Evolutionary conservation across 1,140 invertebrate species (phyloP).

Genomic region (Chymomyza costata): DNA sequence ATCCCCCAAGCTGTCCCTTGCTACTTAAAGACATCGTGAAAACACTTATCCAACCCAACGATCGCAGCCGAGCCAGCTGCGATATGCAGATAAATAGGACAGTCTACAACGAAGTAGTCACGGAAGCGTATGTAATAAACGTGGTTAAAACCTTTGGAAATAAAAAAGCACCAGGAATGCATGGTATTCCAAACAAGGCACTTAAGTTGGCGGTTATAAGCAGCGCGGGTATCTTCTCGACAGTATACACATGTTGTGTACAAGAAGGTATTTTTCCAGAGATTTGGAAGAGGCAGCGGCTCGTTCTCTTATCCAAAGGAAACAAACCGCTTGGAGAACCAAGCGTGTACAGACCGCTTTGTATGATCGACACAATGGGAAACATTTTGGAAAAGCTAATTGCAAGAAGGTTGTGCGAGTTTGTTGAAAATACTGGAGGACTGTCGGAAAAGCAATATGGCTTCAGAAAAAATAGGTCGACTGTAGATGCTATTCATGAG

Average conservation of each 20-base stretch:
- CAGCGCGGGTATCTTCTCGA: neutral
- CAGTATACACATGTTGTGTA: neutral
- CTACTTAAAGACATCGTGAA: neutral
- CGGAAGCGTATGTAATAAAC: too few relatives aligned
- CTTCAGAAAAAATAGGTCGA: neutral
- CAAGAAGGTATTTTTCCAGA: neutral
- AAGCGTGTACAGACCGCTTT: neutral
- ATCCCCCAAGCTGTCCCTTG: neutral
- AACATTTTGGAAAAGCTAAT: neutral
- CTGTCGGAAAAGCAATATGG: too few relatives aligned
- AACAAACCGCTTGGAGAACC: neutral
- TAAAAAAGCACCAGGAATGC: neutral
- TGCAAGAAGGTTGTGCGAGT: too few relatives aligned
- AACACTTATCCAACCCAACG: neutral
- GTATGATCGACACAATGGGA: constrained; percentile 1
- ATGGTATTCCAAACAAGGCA: neutral
- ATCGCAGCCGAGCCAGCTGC: neutral
- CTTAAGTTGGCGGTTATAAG: neutral
- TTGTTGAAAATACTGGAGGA: neutral
- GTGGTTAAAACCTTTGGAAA: too few relatives aligned
- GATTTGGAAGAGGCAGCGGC: neutral
- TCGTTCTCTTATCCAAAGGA: neutral
- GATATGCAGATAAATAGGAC: neutral
- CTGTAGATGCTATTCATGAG: neutral
- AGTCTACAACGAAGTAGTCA: neutral